Base-by-base conservation (phyloP, 2,888 invertebrate species). In the Notodonta ziczac region DNA sequence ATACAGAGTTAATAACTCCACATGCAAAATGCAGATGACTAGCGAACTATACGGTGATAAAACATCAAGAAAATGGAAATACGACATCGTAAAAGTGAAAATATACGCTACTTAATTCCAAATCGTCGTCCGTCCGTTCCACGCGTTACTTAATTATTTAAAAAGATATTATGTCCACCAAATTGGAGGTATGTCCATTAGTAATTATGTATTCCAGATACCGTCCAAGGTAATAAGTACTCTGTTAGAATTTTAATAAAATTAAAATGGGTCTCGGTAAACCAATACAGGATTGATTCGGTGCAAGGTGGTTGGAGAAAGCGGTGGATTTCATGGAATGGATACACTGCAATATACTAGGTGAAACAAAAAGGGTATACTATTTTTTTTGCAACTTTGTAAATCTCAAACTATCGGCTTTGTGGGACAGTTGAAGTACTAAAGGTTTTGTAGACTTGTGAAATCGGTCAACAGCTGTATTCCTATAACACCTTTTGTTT, bases 141-240 rank as follows among this genome's bases (percentile, higher is more conserved):
- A 59, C 60, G 60, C 65, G 73, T 70, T 65, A 72, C 76, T 76
- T 78, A 74, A 76, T 76, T 76, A n/a, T n/a, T n/a, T n/a, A n/a
- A 66, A 71, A 59, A 76, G 76, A 79, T 81, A 79, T 74, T 76
- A 76, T 61, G 65, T 35, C 68, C 66, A 67, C 72, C 66, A 82
- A 86, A 83, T 83, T 82, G 72, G 72, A 78, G 77, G 76, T 77
- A 78, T 66, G 69, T 78, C 81, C 80, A 83, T 83, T 80, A 82
- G 77, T 83, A 77, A 83, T 85, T 82, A 86, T 69, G 75, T 83
- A 80, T 83, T 82, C 82, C 70, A 66, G 78, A 83, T 86, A 84
- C 77, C 77, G 63, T 67, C 61, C 72, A 74, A 67, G 65, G 74
- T 75, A 79, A 78, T 70, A 78, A 77, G 77, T 78, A 73, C 76